These are phyloP conservation scores for Parelbella ahira DNA, from an alignment of 2,888 invertebrate species.

Conservation along the genomic window DNA sequence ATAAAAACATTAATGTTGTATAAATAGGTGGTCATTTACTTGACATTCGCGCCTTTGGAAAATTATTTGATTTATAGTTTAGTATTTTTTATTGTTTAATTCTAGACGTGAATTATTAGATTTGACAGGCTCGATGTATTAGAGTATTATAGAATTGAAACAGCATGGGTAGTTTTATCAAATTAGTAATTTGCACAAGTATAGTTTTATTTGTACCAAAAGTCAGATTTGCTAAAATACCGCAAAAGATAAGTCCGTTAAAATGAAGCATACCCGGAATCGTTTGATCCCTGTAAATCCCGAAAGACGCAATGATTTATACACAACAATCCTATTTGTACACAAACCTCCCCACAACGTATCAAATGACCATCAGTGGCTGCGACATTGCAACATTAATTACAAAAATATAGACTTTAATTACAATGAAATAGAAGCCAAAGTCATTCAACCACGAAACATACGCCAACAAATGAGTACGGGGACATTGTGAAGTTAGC, in stretches of 20 bases:
- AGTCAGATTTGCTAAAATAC: not conserved
- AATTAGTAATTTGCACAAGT: too few relatives aligned
- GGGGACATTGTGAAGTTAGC: constrained; percentile 33
- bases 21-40: too few relatives aligned
- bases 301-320: constrained; percentile 7
- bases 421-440: constrained; percentile 26
- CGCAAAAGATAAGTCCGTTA: constrained; percentile 3
- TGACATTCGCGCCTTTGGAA: too few relatives aligned
- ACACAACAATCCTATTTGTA: constrained; percentile 23
- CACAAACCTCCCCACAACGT: constrained; percentile 37
- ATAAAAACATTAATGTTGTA: too few relatives aligned
- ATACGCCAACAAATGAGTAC: not conserved
- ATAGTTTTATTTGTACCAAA: too few relatives aligned
- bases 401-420: constrained; percentile 16
- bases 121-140: too few relatives aligned
- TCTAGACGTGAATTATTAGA: too few relatives aligned
- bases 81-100: too few relatives aligned
- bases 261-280: not conserved
- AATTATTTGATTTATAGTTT: too few relatives aligned
- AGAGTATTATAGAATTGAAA: too few relatives aligned
- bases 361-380: constrained; percentile 50
- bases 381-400: constrained; percentile 1
- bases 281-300: constrained; percentile 4
- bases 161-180: too few relatives aligned
- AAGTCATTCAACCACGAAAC: constrained; percentile 12